Base-by-base conservation (phyloP, 2,797 vertebrate genomes). In the Acanthiza pusilla region DNA sequence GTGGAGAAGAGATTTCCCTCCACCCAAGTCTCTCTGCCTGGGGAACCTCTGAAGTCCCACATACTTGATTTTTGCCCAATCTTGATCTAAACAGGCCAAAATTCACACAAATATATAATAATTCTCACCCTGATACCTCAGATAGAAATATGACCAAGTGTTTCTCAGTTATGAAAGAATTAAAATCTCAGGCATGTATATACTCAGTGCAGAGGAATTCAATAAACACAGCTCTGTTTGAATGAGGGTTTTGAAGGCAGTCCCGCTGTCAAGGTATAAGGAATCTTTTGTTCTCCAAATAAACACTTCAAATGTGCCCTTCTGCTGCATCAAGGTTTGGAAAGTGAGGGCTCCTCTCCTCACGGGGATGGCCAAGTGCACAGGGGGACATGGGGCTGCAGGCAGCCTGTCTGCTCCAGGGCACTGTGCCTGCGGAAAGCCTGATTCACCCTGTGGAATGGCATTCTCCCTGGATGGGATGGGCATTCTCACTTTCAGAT, bases 201-300 rank as follows among this genome's bases (percentile, higher is more conserved):
- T n/a, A 50, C 48, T 96, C 91, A 91, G 72, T 2, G 11, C 70
- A 68, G 92, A 89, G 87, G 96, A 96, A 94, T 91, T 96, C 6
- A 50, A 92, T 91, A 94, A 96, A 93, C 89, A 93, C 36, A 57
- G 42, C 55, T 93, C 79, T 89, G 55, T 94, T 95, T 96, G 93
- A 96, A 92, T 9, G 7, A 92, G 50, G 60, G 55, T 81, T 96
- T 96, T 92, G 94, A 93, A 94, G 87, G 66, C 70, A 78, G 92
- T 32, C 48, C 75, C 0, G 5, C 76, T 91, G 81, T 83, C 89
- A 91, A 91, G 82, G 68, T 89, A 85, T 92, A 93, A 92, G 85
- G 82, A 84, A 85, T 47, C 48, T 81, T 89, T 95, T 91, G 51
- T 94, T 93, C 38, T 61, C 54, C 73, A 81, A 68, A 89, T 80